Conservation (phyloP, 2,797 vertebrate species). For the Parotocinclus haroldoi region DNA sequence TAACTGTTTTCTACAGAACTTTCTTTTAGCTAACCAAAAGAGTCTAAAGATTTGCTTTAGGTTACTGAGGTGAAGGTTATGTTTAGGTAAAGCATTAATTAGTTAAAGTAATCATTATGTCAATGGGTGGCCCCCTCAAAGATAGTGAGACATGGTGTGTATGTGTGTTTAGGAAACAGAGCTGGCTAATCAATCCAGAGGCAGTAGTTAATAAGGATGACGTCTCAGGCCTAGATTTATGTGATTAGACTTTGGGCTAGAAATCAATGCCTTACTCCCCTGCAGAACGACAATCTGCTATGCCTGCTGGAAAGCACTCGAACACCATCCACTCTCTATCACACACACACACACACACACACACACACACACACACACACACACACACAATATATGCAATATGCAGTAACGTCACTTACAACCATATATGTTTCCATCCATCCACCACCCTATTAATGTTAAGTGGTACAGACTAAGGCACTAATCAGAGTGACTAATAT, state of each 20-base stretch:
- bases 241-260: slow-evolving; percentile 56
- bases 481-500: too few relatives aligned
- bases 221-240: slow-evolving; percentile 62
- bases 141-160: background rate
- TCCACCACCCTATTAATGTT: too few relatives aligned
- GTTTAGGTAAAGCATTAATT: too few relatives aligned
- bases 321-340: background rate
- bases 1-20: too few relatives aligned
- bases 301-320: slow-evolving; percentile 26
- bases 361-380: slow-evolving; percentile 17
- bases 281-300: slow-evolving; percentile 60
- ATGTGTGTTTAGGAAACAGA: slow-evolving; percentile 4
- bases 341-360: background rate
- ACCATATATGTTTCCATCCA: too few relatives aligned
- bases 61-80: too few relatives aligned
- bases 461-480: too few relatives aligned
- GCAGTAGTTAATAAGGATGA: slow-evolving; percentile 45
- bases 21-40: background rate
- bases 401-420: too few relatives aligned
- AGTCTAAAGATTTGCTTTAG: too few relatives aligned
- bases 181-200: slow-evolving; percentile 35
- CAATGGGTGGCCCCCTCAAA: too few relatives aligned
- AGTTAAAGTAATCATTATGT: too few relatives aligned
- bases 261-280: slow-evolving; percentile 60
- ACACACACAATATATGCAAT: too few relatives aligned